Evolutionary conservation across 2,113 vertebrate species (phyloP), one percentile per base, ranked within the genome.

Genomic region (Datnioides undecimradiatus): DNA sequence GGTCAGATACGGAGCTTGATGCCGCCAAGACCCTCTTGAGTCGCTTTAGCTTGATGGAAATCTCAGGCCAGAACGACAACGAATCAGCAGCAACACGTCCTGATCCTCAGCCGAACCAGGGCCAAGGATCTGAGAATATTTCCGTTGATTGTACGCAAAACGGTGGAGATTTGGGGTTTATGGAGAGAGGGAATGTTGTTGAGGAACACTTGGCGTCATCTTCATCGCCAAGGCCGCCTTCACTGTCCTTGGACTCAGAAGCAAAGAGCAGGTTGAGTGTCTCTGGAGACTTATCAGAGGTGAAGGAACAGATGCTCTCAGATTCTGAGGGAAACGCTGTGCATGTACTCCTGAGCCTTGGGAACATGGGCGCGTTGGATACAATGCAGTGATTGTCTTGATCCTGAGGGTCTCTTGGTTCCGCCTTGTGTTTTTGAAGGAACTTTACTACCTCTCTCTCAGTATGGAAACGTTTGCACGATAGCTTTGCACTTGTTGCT

Each of bases 301-400:
- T 5, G 43, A 70, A 36, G 51, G 75, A 52, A 1, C 16, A 3
- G 13, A 45, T 2, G 23, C 43, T 83, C 0, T 72, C 82, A 6
- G 73, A 84, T 14, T 78, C 41, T 2, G 89, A 90, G 71, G 29
- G 36, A 3, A 43, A 81, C 1, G 89, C 82, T 0, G 55, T 88
- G 21, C 7, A 21, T 0, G 73, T 60, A 0, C 86, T 92, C 52
- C 48, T 84, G 5, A 77, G 59, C 51, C 78, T 91, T 8, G 3
- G 63, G 3, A 58, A 84, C 23, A 23, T 14, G 1, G 49, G 2
- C 27, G n/a, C 34, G 9, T 13, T 40, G 1, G 33, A 64, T 8
- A n/a, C 25, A 3, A 2, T 9, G 23, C 27, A 76, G 46, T 63
- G 36, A 82, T 14, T 11, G 8, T 59, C 8, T 19, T 43, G 23